These are phyloP conservation scores for Onychostruthus taczanowskii DNA, from an alignment of 2,113 vertebrate species.

Conservation along the genomic window DNA sequence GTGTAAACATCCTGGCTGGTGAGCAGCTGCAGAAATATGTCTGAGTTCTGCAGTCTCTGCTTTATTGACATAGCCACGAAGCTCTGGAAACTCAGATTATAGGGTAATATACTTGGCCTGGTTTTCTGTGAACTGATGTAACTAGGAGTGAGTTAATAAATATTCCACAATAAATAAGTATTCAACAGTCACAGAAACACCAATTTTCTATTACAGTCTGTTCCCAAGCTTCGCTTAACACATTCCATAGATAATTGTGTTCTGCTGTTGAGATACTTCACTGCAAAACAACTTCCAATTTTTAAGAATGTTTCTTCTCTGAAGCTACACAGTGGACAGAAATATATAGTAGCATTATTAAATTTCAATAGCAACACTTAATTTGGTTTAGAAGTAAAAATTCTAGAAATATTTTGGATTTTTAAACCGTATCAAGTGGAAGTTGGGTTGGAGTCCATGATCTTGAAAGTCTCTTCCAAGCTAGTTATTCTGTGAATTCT, in stretches of 20 bases:
- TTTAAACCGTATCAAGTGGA: not conserved
- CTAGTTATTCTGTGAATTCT: not conserved
- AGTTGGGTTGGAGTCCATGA: not conserved
- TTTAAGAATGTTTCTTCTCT: not conserved
- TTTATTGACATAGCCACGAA: not conserved
- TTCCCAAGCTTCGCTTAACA: not conserved
- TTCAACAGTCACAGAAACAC: not conserved
- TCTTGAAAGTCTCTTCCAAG: not conserved
- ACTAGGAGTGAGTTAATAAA: slow-evolving; percentile 32
- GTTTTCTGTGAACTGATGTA: slow-evolving; percentile 12
- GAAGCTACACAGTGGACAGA: not conserved
- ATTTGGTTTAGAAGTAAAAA: not conserved
- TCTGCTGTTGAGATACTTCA: not conserved
- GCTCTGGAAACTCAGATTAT: not conserved
- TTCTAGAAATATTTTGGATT: not conserved
- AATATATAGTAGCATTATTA: not conserved
- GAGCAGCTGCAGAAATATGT: not conserved
- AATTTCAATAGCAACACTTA: not conserved
- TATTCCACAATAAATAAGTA: not conserved
- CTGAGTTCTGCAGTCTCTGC: not conserved
- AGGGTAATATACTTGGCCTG: not conserved
- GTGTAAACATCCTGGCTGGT: not conserved
- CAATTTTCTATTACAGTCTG: not conserved
- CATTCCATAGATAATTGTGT: not conserved
- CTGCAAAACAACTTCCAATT: not conserved